Percentiles rank a stretch among this genome's conserved stretches.
Evolutionary conservation across 1,140 invertebrate genomes (phyloP).

Genomic region (Caligus rogercresseyi): DNA sequence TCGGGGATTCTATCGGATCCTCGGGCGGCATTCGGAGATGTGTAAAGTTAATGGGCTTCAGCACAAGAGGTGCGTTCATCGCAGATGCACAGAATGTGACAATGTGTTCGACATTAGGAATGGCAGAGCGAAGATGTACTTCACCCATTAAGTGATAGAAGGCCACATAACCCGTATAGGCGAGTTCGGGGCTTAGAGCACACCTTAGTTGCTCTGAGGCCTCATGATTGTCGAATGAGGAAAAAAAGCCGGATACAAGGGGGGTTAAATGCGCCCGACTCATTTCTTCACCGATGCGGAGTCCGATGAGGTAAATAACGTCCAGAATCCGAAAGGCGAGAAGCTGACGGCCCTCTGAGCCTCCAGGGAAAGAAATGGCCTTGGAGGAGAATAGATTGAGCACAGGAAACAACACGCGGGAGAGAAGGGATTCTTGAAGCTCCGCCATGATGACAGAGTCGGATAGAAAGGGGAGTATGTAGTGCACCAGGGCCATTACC

Average conservation of each 20-base stretch:
- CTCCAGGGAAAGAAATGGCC: constrained; percentile 56
- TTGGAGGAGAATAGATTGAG: constrained; percentile 33
- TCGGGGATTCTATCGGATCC: not conserved
- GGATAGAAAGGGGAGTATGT: constrained; percentile 45
- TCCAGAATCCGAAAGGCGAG: constrained; percentile 61
- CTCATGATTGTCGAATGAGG: constrained; percentile 49
- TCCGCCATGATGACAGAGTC: constrained; percentile 70
- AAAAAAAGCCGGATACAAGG: constrained; percentile 53
- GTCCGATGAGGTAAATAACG: constrained; percentile 52
- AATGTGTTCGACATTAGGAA: constrained; percentile 59
- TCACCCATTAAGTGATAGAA: constrained; percentile 37
- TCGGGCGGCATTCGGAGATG: not conserved
- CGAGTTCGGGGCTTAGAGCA: constrained; percentile 63
- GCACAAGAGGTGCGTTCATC: not conserved
- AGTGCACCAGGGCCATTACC: constrained; percentile 50
- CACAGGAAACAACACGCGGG: constrained; percentile 6
- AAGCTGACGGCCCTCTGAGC: constrained; percentile 46
- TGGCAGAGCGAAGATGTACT: constrained; percentile 28
- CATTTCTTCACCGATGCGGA: constrained; percentile 64
- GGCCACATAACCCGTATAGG: constrained; percentile 57
- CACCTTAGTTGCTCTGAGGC: constrained; percentile 36
- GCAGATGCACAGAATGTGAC: constrained; percentile 46
- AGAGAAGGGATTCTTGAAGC: constrained; percentile 40
- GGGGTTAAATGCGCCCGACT: constrained; percentile 55
- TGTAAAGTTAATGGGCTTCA: not conserved